These are phyloP conservation scores for Misgurnus anguillicaudatus DNA, from an alignment of 2,113 vertebrate genomes.

Conservation along the genomic window DNA sequence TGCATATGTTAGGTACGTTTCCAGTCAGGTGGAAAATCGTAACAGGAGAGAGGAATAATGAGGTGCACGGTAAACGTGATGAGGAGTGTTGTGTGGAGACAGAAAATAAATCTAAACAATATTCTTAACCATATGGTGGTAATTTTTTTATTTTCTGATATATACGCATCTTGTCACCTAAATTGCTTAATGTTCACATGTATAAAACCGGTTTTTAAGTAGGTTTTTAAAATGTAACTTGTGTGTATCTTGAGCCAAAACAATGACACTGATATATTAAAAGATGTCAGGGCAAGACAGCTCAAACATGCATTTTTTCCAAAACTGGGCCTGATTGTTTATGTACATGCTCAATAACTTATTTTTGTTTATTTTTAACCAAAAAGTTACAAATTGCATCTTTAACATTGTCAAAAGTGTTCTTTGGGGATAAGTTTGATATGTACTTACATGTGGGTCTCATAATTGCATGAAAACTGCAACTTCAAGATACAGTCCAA, in stretches of 20 bases:
- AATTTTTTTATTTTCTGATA: conserved; percentile 1
- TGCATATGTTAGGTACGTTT: no score
- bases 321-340: no score
- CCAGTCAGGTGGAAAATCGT: neutral
- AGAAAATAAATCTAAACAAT: conserved; percentile 48
- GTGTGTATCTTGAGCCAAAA: no score
- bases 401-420: no score
- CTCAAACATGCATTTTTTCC: no score
- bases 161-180: neutral
- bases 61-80: conserved; percentile 59
- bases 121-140: conserved; percentile 14
- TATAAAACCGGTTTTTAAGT: no score
- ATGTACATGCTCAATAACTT: no score
- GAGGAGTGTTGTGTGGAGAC: conserved; percentile 58
- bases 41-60: conserved; percentile 26
- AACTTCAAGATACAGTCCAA: neutral
- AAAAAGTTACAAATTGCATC: no score
- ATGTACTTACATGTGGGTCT: neutral
- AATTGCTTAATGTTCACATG: neutral
- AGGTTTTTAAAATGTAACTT: neutral
- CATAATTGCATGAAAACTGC: conserved; percentile 1
- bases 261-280: no score
- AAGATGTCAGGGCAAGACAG: no score
- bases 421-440: neutral
- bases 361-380: no score